A percentile compares a stretch with the other conserved stretches of the same genome.
Conservation (phyloP, 2,888 invertebrate genomes). For the Dynastes hyllus region DNA sequence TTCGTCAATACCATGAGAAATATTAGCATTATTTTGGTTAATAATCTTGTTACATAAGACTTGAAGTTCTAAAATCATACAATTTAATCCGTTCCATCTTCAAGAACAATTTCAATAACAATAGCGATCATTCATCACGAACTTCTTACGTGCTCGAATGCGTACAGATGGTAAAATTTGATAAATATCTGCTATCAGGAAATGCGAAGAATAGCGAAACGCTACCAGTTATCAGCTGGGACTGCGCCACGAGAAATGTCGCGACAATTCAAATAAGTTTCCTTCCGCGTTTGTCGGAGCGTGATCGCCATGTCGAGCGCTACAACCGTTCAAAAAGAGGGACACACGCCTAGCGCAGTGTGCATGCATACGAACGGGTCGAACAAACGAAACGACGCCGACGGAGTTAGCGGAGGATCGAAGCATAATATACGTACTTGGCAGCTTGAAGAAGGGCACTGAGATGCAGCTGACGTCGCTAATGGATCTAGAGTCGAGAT, state of each 20-base stretch:
- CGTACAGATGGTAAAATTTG: neutral
- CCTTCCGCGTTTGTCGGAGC: constrained; percentile 16
- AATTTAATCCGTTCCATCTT: neutral
- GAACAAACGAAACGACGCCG: neutral
- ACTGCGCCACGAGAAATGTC: constrained; percentile 5
- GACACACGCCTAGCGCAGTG: constrained; percentile 5
- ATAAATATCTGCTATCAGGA: neutral
- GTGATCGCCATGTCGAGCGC: constrained; percentile 19
- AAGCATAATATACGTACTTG: constrained; percentile 72
- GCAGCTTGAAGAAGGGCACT: constrained; percentile 82
- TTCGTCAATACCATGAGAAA: no score
- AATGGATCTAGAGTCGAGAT: constrained; percentile 65
- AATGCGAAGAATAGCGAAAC: neutral
- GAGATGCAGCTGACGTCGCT: constrained; percentile 79
- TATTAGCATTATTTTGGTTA: no score
- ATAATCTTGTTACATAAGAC: no score
- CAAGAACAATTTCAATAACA: neutral
- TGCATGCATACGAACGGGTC: constrained; percentile 12
- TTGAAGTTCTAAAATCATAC: neutral
- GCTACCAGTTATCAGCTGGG: constrained; percentile 5
- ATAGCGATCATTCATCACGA: neutral
- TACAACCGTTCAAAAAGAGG: neutral
- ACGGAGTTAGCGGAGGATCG: neutral
- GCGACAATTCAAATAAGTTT: constrained; percentile 25
- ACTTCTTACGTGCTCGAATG: neutral